Base-by-base conservation (phyloP, 2,888 invertebrate genomes). In the Gortyna flavago region DNA sequence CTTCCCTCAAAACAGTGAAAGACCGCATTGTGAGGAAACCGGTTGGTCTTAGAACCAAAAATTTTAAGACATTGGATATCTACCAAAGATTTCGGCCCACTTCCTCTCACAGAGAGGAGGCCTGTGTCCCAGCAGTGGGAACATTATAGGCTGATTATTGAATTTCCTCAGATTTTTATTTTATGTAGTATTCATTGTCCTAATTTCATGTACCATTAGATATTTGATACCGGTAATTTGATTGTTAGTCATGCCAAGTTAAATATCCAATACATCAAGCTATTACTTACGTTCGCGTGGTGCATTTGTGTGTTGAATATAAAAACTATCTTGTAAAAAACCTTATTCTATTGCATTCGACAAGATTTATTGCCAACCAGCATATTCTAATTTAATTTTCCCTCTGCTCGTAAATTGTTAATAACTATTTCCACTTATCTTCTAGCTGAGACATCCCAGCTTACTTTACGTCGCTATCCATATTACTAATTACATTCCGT, bases 391-490 rank as follows among this genome's bases (percentile, higher is more conserved):
- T 82, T 78, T 48, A 68, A 69, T 82, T 85, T 81, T 82, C 75
- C 64, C 21, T 67, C 44, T 35, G 64, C 69, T 73, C 79, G 75
- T 71, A 68, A 82, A 79, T 75, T 78, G 79, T 70, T 73, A 57
- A 84, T 85, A 81, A 81, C 64, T 75, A 79, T 82, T 79, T 32
- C 75, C 73, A 85, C 83, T 85, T 85, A 84, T 85, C 85, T 85
- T 67, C 59, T 65, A 73, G 67, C 62, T 54, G 73, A 81, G 81
- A 77, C 64, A 72, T 64, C 64, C 51, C 9, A 59, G 70, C 61
- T 85, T 59, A 69, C 44, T 77, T 77, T 73, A 77, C 77, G 51
- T 84, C 35, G n/a, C 62, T 21, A 73, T 79, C 38, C 71, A 62
- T 75, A 75, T 65, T 73, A 62, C 75, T 85, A 84, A 84, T 84